phyloP scores from a whole-genome alignment of 92 coral and sea anemone species.

The Virgularia gustaviana region DNA sequence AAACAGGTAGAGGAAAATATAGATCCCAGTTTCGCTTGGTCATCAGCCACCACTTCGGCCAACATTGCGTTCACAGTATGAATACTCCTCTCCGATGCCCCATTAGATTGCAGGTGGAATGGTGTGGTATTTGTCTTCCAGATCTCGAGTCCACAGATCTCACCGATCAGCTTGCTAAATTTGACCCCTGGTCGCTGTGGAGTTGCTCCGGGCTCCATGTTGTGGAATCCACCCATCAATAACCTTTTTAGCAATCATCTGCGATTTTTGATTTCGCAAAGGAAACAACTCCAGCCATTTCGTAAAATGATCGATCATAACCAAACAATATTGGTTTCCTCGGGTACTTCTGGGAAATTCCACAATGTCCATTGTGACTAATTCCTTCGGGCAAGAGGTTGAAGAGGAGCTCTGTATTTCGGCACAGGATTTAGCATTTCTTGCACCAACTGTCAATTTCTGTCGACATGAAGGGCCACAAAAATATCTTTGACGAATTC shows the following conservation, averaged over 20 bases:
- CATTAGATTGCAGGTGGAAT: slow-evolving; percentile 23
- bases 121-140: slow-evolving; percentile 22
- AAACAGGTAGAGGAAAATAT: not conserved
- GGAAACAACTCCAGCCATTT: too few relatives aligned
- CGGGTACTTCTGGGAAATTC: too few relatives aligned
- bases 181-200: not conserved
- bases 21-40: not conserved
- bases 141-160: slow-evolving; percentile 12
- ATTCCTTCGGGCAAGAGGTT: slow-evolving; percentile 10
- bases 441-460: slow-evolving; percentile 25
- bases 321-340: too few relatives aligned
- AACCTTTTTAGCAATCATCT: too few relatives aligned
- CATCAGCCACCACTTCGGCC: slow-evolving; percentile 27
- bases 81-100: slow-evolving; percentile 29
- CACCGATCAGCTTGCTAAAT: not conserved
- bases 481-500: slow-evolving; percentile 16
- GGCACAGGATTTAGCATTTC: too few relatives aligned
- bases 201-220: not conserved
- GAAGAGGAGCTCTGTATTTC: slow-evolving; percentile 2
- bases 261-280: too few relatives aligned
- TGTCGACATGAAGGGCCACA: slow-evolving; percentile 14
- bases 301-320: too few relatives aligned
- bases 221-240: not conserved
- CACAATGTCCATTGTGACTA: too few relatives aligned
- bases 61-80: slow-evolving; percentile 24